A percentile compares a stretch with the other conserved stretches of the same genome.
Evolutionary conservation across 2,113 vertebrate species (phyloP).

Genomic region (Strix aluco): DNA sequence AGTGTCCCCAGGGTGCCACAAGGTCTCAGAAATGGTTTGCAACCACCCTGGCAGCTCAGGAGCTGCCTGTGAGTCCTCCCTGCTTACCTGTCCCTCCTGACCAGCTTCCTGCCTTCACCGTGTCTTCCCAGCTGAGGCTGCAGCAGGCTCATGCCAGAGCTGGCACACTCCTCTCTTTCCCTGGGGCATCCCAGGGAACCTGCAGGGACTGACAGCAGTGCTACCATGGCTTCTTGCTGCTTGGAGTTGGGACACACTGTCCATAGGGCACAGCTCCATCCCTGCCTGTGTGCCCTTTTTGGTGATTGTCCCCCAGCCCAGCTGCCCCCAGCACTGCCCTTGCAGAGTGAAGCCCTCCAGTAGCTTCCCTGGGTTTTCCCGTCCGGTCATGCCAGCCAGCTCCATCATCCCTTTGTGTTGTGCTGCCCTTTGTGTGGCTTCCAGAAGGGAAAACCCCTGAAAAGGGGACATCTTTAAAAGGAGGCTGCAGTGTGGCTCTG

Average conservation of each 20-base stretch:
- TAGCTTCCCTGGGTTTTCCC: slow-evolving; percentile 34
- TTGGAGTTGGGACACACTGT: neutral
- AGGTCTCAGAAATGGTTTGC: neutral
- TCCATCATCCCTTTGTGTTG: slow-evolving; percentile 40
- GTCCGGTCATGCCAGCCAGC: neutral
- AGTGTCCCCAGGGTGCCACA: neutral
- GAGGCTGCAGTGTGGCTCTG: neutral
- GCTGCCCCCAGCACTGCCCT: neutral
- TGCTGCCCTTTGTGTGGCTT: slow-evolving; percentile 54
- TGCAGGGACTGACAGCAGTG: neutral
- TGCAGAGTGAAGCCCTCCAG: slow-evolving; percentile 24
- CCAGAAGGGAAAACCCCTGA: slow-evolving; percentile 40
- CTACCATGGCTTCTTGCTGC: neutral
- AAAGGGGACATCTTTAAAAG: slow-evolving; percentile 45
- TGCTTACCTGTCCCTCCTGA: neutral
- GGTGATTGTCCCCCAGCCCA: neutral
- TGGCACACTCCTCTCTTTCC: neutral
- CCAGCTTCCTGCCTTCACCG: neutral
- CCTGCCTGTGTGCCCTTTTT: neutral
- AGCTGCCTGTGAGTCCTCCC: neutral
- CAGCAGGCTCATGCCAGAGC: neutral
- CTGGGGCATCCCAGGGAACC: neutral
- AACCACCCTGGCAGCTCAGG: neutral
- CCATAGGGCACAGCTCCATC: neutral
- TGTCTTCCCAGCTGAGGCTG: neutral